Conservation (phyloP, 2,888 invertebrate genomes). For the Cheilosia scutellata region DNA sequence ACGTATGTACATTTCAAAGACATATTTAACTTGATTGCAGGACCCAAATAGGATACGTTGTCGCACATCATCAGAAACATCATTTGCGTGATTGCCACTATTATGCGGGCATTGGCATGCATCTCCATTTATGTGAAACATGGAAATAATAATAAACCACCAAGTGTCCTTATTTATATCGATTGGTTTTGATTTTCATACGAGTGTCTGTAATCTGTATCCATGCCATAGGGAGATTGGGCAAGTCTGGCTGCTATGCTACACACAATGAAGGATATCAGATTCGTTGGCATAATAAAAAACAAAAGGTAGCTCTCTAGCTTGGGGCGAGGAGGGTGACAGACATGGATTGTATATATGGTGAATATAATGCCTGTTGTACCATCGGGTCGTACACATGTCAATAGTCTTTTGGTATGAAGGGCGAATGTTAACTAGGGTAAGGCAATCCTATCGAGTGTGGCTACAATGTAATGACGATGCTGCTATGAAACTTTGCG, state of each 20-base stretch:
- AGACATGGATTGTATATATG: neutral
- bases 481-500: neutral
- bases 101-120: neutral
- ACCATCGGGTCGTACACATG: conserved; percentile 1
- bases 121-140: neutral
- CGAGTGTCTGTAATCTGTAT: neutral
- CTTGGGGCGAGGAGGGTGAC: neutral
- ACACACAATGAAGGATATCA: neutral
- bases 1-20: neutral
- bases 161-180: neutral
- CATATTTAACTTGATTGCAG: neutral
- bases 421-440: conserved; percentile 1
- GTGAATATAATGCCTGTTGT: neutral
- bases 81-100: neutral
- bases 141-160: conserved; percentile 12
- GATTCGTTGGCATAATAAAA: conserved; percentile 3
- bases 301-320: conserved; percentile 3
- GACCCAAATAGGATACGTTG: neutral
- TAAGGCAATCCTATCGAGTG: neutral
- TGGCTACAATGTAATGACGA: conserved; percentile 5
- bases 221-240: no score
- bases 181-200: neutral
- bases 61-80: conserved; percentile 1
- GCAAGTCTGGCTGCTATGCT: neutral
- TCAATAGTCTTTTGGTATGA: neutral